Evolutionary conservation across 2,113 vertebrate genomes (phyloP).

Genomic region (Neoarius graeffei): DNA sequence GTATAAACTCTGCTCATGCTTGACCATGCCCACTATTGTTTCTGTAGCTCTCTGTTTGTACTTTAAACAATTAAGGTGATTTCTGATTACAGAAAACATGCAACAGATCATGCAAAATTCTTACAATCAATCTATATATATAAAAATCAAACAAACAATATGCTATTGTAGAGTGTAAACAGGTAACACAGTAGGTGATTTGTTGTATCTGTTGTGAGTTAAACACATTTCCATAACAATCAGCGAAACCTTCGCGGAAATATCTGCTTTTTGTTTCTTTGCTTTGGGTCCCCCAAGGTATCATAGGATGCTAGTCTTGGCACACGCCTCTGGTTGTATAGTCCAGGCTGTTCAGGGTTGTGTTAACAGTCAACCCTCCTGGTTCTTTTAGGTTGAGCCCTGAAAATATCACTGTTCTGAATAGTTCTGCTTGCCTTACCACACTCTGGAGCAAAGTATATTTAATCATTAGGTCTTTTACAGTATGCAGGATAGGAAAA

Average conservation of each 20-base stretch:
- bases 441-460: slow-evolving; percentile 25
- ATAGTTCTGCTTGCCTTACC: slow-evolving; percentile 29
- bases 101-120: neutral
- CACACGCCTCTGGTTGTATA: neutral
- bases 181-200: neutral
- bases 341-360: neutral
- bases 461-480: slow-evolving; percentile 40
- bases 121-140: neutral
- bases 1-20: neutral
- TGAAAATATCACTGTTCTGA: slow-evolving; percentile 20
- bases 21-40: neutral
- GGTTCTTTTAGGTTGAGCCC: slow-evolving; percentile 49
- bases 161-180: neutral
- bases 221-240: neutral
- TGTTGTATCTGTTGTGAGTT: neutral
- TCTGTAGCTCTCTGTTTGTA: neutral
- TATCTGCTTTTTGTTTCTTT: neutral
- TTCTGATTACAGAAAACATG: neutral
- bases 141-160: neutral
- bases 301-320: neutral
- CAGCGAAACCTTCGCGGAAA: neutral
- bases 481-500: neutral
- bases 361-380: slow-evolving; percentile 45
- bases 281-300: no score
- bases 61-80: neutral